Conservation (phyloP, 1,140 invertebrate species). For the Drosophila melanica region DNA sequence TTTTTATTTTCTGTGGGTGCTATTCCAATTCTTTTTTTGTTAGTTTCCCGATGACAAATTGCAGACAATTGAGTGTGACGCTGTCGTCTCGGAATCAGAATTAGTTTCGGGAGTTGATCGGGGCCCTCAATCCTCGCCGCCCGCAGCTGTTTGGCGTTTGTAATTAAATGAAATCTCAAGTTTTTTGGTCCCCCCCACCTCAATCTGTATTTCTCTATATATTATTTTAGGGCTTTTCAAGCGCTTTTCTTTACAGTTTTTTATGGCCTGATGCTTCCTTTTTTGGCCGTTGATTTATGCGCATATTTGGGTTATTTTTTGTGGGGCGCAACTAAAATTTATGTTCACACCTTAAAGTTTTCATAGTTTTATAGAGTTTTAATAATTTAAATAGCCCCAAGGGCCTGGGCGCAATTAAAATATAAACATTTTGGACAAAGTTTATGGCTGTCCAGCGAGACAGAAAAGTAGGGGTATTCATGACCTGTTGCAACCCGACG, state of each 20-base stretch:
- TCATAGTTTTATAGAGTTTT: conserved; percentile 38
- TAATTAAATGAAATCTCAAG: conserved; percentile 56
- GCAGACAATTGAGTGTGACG: conserved; percentile 51
- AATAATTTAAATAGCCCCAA: conserved; percentile 8
- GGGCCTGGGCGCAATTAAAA: conserved; percentile 22
- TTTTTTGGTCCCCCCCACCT: neutral
- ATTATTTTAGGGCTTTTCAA: conserved; percentile 49
- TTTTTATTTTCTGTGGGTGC: conserved; percentile 24
- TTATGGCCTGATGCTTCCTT: conserved; percentile 35
- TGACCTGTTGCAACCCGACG: conserved; percentile 29
- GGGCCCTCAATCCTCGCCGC: conserved; percentile 6
- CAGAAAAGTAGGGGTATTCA: neutral
- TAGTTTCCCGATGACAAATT: conserved; percentile 47
- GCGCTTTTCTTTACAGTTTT: conserved; percentile 28
- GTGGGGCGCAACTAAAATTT: conserved; percentile 36
- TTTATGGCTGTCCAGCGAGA: conserved; percentile 12
- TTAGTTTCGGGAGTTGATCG: conserved; percentile 9
- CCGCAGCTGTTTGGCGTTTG: conserved; percentile 47
- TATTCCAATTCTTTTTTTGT: conserved; percentile 7
- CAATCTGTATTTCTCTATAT: neutral
- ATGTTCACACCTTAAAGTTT: conserved; percentile 36
- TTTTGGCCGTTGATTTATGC: conserved; percentile 39
- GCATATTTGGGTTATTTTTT: conserved; percentile 18
- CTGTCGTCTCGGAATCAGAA: conserved; percentile 17
- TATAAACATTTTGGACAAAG: conserved; percentile 16